These are phyloP conservation scores for Leptogaster cylindrica DNA, from an alignment of 2,888 invertebrate species.

Conservation along the genomic window DNA sequence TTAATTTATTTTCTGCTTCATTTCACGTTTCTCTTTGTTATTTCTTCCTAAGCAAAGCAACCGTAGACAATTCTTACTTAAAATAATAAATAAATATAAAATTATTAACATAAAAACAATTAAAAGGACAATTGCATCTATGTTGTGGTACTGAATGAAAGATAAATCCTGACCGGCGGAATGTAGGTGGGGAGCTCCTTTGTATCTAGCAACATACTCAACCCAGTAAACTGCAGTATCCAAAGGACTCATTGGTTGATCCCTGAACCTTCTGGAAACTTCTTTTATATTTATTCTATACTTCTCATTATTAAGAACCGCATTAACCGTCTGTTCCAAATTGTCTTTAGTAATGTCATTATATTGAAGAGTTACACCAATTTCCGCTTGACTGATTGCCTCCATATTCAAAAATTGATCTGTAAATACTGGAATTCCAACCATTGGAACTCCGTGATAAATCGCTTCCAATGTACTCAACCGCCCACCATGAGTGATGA, in stretches of 20 bases:
- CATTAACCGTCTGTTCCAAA: slow-evolving; percentile 52
- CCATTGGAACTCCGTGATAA: slow-evolving; percentile 76
- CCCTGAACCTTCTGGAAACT: slow-evolving; percentile 58
- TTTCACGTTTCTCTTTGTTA: background rate
- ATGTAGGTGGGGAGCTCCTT: slow-evolving; percentile 59
- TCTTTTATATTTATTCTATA: slow-evolving; percentile 56
- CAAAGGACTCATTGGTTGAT: slow-evolving; percentile 57
- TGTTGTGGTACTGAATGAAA: slow-evolving; percentile 59
- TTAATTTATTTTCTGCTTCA: background rate
- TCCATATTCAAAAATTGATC: slow-evolving; percentile 80
- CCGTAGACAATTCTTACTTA: background rate
- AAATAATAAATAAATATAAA: background rate
- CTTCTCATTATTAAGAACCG: slow-evolving; percentile 58
- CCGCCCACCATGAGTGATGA: slow-evolving; percentile 65
- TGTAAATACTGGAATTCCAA: slow-evolving; percentile 77
- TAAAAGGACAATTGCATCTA: slow-evolving; percentile 56
- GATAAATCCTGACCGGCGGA: slow-evolving; percentile 57
- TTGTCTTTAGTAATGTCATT: slow-evolving; percentile 42
- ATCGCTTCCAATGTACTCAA: slow-evolving; percentile 79
- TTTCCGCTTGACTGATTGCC: slow-evolving; percentile 71
- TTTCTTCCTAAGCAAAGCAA: background rate
- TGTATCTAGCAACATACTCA: slow-evolving; percentile 61
- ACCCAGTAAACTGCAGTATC: slow-evolving; percentile 62
- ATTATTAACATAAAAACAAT: background rate
- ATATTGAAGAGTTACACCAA: slow-evolving; percentile 50